Percentiles rank a stretch among this genome's conserved stretches.
These are phyloP conservation scores for Drosophila multiciliata DNA, from an alignment of 2,888 invertebrate species.

Conservation along the genomic window DNA sequence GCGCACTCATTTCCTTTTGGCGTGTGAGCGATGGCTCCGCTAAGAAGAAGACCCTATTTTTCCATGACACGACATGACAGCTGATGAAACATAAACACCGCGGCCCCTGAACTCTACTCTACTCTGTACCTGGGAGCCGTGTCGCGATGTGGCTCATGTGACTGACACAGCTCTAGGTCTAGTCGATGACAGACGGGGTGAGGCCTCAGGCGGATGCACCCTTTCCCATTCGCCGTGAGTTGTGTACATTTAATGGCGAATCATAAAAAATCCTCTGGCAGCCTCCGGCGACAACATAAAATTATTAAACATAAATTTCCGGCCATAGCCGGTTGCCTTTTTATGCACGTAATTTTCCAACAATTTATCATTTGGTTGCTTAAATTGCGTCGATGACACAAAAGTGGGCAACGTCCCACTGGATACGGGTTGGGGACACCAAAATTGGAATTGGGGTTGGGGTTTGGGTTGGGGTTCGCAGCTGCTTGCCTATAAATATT, in stretches of 20 bases:
- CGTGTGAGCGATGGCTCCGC: slow-evolving; percentile 47
- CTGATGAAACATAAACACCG: slow-evolving; percentile 71
- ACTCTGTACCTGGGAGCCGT: not conserved
- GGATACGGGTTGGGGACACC: slow-evolving; percentile 4
- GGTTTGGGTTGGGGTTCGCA: slow-evolving; percentile 18
- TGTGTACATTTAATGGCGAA: slow-evolving; percentile 57
- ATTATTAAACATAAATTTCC: slow-evolving; percentile 79
- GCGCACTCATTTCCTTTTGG: slow-evolving; percentile 69
- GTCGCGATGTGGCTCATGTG: slow-evolving; percentile 6
- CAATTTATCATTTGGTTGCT: slow-evolving; percentile 73
- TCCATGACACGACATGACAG: slow-evolving; percentile 67
- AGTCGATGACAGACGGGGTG: slow-evolving; percentile 1
- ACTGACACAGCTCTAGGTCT: slow-evolving; percentile 8
- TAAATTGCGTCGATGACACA: slow-evolving; percentile 77
- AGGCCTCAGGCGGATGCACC: slow-evolving; percentile 13
- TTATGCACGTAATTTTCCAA: slow-evolving; percentile 78
- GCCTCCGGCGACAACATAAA: slow-evolving; percentile 70
- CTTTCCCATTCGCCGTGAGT: slow-evolving; percentile 9
- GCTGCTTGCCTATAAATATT: slow-evolving; percentile 72
- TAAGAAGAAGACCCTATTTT: slow-evolving; percentile 72
- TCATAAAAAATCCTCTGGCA: slow-evolving; percentile 65
- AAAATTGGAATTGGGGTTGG: not conserved
- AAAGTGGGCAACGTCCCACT: slow-evolving; percentile 57
- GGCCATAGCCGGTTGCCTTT: slow-evolving; percentile 56
- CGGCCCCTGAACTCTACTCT: slow-evolving; percentile 34